These are phyloP conservation scores for Cephalopterus ornatus DNA, from an alignment of 2,113 vertebrate species.

Conservation along the genomic window DNA sequence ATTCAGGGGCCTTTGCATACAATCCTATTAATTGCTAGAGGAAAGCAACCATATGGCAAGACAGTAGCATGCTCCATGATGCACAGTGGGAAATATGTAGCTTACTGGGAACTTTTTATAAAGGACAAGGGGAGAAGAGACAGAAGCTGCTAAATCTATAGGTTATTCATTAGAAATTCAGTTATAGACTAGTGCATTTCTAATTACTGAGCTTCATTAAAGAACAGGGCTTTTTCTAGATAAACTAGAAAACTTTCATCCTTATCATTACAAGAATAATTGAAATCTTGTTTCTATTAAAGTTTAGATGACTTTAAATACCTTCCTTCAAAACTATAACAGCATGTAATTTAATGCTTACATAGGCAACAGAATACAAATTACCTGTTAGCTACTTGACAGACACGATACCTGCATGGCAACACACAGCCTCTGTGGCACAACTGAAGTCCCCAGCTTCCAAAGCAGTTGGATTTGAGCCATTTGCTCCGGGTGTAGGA, in stretches of 20 bases:
- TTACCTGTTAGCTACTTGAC: not conserved
- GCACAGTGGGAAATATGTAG: slow-evolving; percentile 41
- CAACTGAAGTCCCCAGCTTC: not conserved
- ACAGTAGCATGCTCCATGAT: not conserved
- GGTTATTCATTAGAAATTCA: slow-evolving; percentile 56
- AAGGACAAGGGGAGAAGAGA: not conserved
- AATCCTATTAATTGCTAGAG: slow-evolving; percentile 72
- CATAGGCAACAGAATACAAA: slow-evolving; percentile 21
- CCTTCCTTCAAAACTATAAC: slow-evolving; percentile 29
- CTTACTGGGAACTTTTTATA: slow-evolving; percentile 35
- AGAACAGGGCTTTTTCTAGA: slow-evolving; percentile 20
- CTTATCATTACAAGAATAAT: slow-evolving; percentile 30
- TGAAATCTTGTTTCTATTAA: slow-evolving; percentile 56
- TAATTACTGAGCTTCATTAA: slow-evolving; percentile 45
- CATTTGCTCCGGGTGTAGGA: not conserved
- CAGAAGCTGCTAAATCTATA: slow-evolving; percentile 31
- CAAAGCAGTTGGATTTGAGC: not conserved
- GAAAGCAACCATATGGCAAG: slow-evolving; percentile 59
- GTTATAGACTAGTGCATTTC: not conserved
- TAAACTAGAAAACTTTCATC: slow-evolving; percentile 51
- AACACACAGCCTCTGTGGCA: not conserved
- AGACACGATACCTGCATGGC: not conserved
- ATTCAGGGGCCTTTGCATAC: slow-evolving; percentile 54
- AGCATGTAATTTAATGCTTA: slow-evolving; percentile 46
- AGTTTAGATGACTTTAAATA: slow-evolving; percentile 43